phyloP scores from a whole-genome alignment of 2,797 vertebrate species.

The Rhinella marina region DNA sequence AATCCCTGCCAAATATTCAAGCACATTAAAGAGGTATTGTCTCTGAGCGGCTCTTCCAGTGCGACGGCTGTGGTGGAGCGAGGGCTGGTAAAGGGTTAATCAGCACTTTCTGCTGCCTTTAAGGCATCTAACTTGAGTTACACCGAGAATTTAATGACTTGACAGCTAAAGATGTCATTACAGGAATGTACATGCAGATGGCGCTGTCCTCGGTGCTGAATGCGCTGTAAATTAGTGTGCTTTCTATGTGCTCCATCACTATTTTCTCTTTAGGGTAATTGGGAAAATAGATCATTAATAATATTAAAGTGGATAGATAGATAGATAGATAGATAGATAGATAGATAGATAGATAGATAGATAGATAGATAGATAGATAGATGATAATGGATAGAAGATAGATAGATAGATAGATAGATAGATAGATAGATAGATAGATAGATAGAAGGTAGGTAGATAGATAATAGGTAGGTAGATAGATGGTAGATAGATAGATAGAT shows the following conservation, averaged over 20 bases:
- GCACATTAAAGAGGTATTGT: constrained; percentile 6
- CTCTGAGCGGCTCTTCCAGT: neutral
- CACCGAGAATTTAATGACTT: neutral
- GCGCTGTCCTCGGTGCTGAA: neutral
- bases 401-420: neutral
- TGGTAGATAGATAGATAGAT: too few relatives aligned
- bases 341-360: too few relatives aligned
- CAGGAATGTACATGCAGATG: neutral
- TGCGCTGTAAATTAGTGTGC: neutral
- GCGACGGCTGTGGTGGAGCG: neutral
- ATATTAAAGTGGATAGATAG: too few relatives aligned
- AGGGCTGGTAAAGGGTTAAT: constrained; percentile 13
- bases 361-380: neutral
- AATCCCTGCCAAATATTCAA: constrained; percentile 10
- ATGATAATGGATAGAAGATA: neutral
- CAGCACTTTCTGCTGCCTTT: neutral
- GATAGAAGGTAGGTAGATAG: too few relatives aligned
- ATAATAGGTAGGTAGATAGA: too few relatives aligned
- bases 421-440: too few relatives aligned
- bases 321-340: too few relatives aligned
- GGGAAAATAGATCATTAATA: neutral
- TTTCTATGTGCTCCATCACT: neutral
- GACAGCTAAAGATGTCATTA: neutral
- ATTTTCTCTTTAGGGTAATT: neutral
- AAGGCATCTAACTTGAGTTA: neutral